Percentiles rank a stretch among this genome's conserved stretches.
phyloP scores from a whole-genome alignment of 2,113 vertebrate genomes.

The Megalops atlanticus region DNA sequence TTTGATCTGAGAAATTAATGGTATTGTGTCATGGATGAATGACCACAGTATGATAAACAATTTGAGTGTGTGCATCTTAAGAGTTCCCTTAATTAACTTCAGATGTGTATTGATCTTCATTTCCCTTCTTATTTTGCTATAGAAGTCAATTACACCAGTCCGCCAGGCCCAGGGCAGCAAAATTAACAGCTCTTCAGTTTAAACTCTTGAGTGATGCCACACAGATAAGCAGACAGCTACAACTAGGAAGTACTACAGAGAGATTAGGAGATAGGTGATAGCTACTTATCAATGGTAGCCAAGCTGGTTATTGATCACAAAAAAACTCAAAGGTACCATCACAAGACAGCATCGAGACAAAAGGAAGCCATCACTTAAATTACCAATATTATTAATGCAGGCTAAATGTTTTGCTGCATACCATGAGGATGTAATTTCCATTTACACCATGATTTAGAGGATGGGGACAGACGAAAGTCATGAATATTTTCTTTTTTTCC shows the following conservation, averaged over 20 bases:
- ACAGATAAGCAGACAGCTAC: not conserved
- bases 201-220: not conserved
- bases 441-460: too few species aligned
- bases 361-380: too few species aligned
- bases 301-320: not conserved
- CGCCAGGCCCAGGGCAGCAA: not conserved
- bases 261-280: not conserved
- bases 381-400: too few species aligned
- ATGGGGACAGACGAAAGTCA: too few species aligned
- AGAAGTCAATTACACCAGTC: not conserved
- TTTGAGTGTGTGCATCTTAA: not conserved
- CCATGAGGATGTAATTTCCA: too few species aligned
- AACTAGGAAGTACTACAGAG: not conserved
- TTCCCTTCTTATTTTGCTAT: not conserved
- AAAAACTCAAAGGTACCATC: too few species aligned
- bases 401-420: too few species aligned
- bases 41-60: too few species aligned
- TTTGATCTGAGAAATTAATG: not conserved
- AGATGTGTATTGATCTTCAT: conserved; percentile 1
- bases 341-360: too few species aligned
- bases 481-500: too few species aligned
- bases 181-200: not conserved
- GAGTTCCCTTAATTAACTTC: conserved; percentile 11
- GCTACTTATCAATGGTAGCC: not conserved
- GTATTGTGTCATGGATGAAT: not conserved